These are phyloP conservation scores for Lamprotornis superbus DNA, from an alignment of 2,113 vertebrate species.

Conservation along the genomic window DNA sequence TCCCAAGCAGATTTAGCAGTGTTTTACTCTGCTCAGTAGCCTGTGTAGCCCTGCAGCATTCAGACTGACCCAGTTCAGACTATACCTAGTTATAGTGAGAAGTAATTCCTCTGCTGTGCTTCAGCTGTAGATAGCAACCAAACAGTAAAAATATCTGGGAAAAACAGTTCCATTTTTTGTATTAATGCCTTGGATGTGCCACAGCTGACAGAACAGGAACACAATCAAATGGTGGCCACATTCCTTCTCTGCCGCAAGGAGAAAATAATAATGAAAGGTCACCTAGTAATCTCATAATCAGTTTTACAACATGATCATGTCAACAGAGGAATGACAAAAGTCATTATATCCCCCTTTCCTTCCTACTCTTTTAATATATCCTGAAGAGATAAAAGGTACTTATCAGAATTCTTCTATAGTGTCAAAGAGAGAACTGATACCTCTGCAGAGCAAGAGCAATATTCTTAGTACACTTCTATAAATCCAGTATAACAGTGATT, in stretches of 20 bases:
- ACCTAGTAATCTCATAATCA: background rate
- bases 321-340: background rate
- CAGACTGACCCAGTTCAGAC: background rate
- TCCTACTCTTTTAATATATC: background rate
- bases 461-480: background rate
- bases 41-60: background rate
- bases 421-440: background rate
- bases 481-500: background rate
- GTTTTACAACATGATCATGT: background rate
- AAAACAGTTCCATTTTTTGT: background rate
- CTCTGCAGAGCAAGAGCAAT: background rate
- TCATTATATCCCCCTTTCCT: background rate
- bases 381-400: background rate
- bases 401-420: background rate
- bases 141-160: background rate
- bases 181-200: background rate
- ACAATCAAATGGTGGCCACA: background rate
- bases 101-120: background rate
- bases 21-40: background rate
- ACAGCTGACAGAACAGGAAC: background rate
- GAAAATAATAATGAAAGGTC: background rate
- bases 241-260: background rate
- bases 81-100: background rate
- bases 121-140: background rate
- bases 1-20: background rate